Evolutionary conservation across 2,113 vertebrate species (phyloP).

Genomic region (Gavialis gangeticus): DNA sequence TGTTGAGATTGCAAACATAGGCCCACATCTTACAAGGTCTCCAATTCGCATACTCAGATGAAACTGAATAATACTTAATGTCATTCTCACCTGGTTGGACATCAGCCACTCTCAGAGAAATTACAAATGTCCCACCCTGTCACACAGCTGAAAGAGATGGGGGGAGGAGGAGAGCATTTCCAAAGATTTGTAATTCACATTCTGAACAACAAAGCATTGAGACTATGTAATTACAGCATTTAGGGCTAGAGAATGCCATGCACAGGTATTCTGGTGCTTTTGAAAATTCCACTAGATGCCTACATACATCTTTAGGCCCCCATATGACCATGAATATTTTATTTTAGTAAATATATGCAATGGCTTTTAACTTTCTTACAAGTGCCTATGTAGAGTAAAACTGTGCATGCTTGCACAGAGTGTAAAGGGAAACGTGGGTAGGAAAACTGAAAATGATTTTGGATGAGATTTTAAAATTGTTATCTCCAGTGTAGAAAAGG

Average conservation of each 20-base stretch:
- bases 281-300: too few species aligned
- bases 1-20: not conserved
- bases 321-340: not conserved
- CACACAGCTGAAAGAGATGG: not conserved
- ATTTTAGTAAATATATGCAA: not conserved
- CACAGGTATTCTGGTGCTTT: not conserved
- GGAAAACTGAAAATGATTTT: not conserved
- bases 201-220: not conserved
- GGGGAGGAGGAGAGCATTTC: not conserved
- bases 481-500: not conserved
- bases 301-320: too few species aligned
- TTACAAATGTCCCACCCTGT: not conserved
- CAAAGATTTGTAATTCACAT: not conserved
- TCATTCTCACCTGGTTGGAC: fast-evolving
- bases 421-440: not conserved
- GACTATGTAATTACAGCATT: not conserved
- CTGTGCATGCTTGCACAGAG: not conserved
- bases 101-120: fast-evolving
- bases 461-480: not conserved
- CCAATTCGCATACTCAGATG: not conserved
- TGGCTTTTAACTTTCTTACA: not conserved
- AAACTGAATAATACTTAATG: not conserved
- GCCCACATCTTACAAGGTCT: not conserved
- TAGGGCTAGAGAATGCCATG: not conserved
- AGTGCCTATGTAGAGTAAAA: not conserved